Evolutionary conservation across 1,140 invertebrate species (phyloP).

Genomic region (Lepeophtheirus salmonis): DNA sequence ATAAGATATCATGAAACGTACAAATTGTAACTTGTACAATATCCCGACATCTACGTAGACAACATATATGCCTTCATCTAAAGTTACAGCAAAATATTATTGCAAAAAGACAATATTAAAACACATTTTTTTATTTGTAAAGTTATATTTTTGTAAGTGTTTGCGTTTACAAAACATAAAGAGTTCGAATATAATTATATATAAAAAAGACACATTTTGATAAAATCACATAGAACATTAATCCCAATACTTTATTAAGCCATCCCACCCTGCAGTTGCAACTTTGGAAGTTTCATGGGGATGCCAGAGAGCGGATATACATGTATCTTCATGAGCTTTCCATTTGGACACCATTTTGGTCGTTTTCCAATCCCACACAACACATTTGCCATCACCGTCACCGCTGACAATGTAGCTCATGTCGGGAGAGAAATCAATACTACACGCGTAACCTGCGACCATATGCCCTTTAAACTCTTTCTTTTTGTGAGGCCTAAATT

Average conservation of each 20-base stretch:
- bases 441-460: slow-evolving; percentile 96
- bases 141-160: too few species aligned
- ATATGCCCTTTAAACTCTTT: slow-evolving; percentile 97
- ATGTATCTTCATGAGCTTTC: slow-evolving; percentile 96
- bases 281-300: slow-evolving; percentile 94
- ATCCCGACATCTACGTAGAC: too few species aligned
- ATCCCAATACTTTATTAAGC: slow-evolving; percentile 96
- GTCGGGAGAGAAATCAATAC: slow-evolving; percentile 91
- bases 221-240: too few species aligned
- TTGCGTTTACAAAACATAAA: too few species aligned
- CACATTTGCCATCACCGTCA: slow-evolving; percentile 98
- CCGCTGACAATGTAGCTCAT: slow-evolving; percentile 96
- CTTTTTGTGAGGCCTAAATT: slow-evolving; percentile 92
- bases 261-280: slow-evolving; percentile 93
- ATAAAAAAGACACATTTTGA: too few species aligned
- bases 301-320: slow-evolving; percentile 87
- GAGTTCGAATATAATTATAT: too few species aligned
- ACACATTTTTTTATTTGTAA: too few species aligned
- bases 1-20: too few species aligned
- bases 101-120: too few species aligned
- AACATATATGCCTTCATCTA: too few species aligned
- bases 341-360: slow-evolving; percentile 93
- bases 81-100: too few species aligned
- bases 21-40: too few species aligned
- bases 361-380: slow-evolving; percentile 99